A percentile compares a stretch with the other conserved stretches of the same genome.
Evolutionary conservation across 2,888 invertebrate species (phyloP).

Genomic region (Lepeophtheirus nordmannii): DNA sequence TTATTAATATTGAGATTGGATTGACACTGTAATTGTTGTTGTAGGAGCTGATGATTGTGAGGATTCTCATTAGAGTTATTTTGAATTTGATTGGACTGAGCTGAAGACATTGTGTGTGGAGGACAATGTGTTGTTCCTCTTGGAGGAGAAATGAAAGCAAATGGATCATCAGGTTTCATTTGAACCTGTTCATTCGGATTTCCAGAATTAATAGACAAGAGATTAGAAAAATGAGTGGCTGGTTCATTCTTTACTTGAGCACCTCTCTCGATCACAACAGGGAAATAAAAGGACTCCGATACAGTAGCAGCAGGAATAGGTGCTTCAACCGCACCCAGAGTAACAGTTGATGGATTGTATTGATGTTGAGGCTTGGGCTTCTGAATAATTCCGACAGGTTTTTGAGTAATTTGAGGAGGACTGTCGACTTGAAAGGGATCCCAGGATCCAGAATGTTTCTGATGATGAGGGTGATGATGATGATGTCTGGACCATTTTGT

Average conservation of each 20-base stretch:
- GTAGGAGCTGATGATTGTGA: no score
- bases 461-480: slow-evolving; percentile 4
- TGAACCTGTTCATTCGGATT: no score
- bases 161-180: no score
- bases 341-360: not conserved
- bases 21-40: no score
- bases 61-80: no score
- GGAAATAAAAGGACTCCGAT: not conserved
- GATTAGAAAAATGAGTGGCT: not conserved
- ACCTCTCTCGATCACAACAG: not conserved
- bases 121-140: no score
- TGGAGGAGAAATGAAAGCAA: no score
- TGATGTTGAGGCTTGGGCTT: slow-evolving; percentile 23
- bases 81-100: no score
- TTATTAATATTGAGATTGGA: no score
- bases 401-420: slow-evolving; percentile 23
- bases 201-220: no score
- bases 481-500: slow-evolving; percentile 19
- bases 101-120: no score
- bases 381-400: slow-evolving; percentile 21
- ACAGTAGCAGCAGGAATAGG: not conserved
- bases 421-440: slow-evolving; percentile 20
- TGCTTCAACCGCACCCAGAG: not conserved
- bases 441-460: slow-evolving; percentile 20
- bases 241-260: not conserved